Base-by-base conservation (phyloP, 2,888 invertebrate species). In the Rhodophaea formosa region DNA sequence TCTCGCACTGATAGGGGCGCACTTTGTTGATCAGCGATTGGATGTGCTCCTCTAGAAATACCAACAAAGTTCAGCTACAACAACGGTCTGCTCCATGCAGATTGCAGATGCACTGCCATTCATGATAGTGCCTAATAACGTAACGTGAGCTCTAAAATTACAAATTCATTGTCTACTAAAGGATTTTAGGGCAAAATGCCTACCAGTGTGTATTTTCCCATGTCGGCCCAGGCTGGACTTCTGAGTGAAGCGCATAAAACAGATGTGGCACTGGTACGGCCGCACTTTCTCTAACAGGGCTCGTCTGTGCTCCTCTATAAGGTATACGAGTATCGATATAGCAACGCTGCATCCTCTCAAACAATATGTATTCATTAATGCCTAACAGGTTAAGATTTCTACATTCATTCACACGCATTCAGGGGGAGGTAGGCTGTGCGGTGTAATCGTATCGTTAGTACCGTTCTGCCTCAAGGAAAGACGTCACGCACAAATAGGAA, bases 211-310 rank as follows among this genome's bases (percentile, higher is more conserved):
- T 74, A 94, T 94, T 79, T 94, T 93, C 84, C 94, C 94, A 86
- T 95, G 94, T 79, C 94, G 94, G 87, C 94, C 94, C 77, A 95
- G 92, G 84, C 94, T 94, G 88, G 94, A 94, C 90, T 94, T 94
- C 88, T 95, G 94, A 80, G 94, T 94, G 88, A 94, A 95, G 88
- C 94, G 92, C 88, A 94, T 94, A 86, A 93, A 92, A 87, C 94
- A 95, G 83, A 94, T 88, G 88, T 93, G 93, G 90, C 94, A 95
- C 88, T 94, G 94, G 91, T 94, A 94, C 74, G 94, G 94, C 86
- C 92, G 91, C 91, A 91, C 92, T 91, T 92, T 92, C 85, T 91
- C 92, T 91, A 92, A 91, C 90, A 92, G 91, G 91, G 91, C 91
- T 84, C 89, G 92, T 89, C 92, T 91, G 91, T 92, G 92, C 87